Conservation (phyloP, 2,113 vertebrate genomes). For the Hippoglossus stenolepis region DNA sequence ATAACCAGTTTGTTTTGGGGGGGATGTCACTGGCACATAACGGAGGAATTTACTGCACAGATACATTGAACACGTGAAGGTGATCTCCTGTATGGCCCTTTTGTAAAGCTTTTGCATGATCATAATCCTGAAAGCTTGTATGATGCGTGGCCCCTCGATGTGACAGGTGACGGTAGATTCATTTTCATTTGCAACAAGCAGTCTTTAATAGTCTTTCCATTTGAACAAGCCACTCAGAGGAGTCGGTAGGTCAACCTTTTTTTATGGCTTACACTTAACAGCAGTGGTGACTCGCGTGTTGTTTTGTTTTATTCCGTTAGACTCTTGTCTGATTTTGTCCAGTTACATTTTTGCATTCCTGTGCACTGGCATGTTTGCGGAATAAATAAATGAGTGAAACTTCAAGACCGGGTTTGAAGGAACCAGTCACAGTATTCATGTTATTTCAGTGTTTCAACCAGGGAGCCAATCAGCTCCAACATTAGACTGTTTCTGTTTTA, state of each 20-base stretch:
- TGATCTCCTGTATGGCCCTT: conserved; percentile 53
- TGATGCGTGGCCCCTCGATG: conserved; percentile 19
- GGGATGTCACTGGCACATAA: conserved; percentile 74
- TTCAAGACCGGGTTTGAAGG: conserved; percentile 62
- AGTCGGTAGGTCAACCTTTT: conserved; percentile 24
- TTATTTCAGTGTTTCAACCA: conserved; percentile 37
- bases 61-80: conserved; percentile 41
- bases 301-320: conserved; percentile 45
- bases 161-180: conserved; percentile 13
- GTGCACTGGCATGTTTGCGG: conserved; percentile 65
- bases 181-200: conserved; percentile 42
- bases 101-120: conserved; percentile 60
- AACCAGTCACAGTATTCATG: conserved; percentile 70
- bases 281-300: conserved; percentile 44
- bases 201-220: conserved; percentile 45
- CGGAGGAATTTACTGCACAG: conserved; percentile 56
- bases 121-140: conserved; percentile 45
- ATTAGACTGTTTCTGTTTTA: conserved; percentile 30
- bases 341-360: conserved; percentile 78
- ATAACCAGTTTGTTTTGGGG: conserved; percentile 43
- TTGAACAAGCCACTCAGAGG: conserved; percentile 47
- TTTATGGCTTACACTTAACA: conserved; percentile 38
- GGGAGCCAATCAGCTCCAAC: conserved; percentile 5
- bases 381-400: conserved; percentile 25
- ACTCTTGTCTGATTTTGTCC: conserved; percentile 42